Evolutionary conservation across 1,140 invertebrate genomes (phyloP).

Genomic region (Oryctes rhinoceros): DNA sequence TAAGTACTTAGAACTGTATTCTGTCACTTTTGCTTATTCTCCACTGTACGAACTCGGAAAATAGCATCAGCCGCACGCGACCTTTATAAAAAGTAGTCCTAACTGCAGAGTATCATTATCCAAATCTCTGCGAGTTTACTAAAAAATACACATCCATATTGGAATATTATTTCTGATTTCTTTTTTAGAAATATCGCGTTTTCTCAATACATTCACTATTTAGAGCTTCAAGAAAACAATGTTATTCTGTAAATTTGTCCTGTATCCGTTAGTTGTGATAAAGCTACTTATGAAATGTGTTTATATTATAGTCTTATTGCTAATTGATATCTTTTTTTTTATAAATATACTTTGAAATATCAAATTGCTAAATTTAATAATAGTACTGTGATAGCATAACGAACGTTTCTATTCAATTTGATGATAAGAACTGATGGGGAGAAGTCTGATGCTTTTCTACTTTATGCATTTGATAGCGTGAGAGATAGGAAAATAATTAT

Average conservation of each 20-base stretch:
- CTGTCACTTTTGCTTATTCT: neutral
- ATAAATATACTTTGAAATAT: neutral
- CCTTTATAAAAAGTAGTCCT: neutral
- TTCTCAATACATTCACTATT: neutral
- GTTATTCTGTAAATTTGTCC: constrained; percentile 5
- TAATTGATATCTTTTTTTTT: neutral
- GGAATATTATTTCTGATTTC: neutral
- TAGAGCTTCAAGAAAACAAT: neutral
- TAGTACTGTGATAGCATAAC: constrained; percentile 30
- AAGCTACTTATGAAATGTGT: neutral
- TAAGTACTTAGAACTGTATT: neutral
- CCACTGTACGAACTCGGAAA: too few species aligned
- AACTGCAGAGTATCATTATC: neutral
- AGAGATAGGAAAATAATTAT: too few species aligned
- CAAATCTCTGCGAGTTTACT: neutral
- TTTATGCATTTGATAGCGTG: neutral
- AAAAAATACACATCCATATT: neutral
- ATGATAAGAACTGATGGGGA: constrained; percentile 26
- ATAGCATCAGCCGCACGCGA: too few species aligned
- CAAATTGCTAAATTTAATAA: neutral
- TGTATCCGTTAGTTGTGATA: neutral
- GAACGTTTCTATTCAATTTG: neutral
- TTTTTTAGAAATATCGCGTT: neutral
- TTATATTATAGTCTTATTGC: neutral
- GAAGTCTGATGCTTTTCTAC: constrained; percentile 29